A percentile compares a stretch with the other conserved stretches of the same genome.
Conservation (phyloP, 1,140 invertebrate genomes). For the Thereuonema tuberculata region DNA sequence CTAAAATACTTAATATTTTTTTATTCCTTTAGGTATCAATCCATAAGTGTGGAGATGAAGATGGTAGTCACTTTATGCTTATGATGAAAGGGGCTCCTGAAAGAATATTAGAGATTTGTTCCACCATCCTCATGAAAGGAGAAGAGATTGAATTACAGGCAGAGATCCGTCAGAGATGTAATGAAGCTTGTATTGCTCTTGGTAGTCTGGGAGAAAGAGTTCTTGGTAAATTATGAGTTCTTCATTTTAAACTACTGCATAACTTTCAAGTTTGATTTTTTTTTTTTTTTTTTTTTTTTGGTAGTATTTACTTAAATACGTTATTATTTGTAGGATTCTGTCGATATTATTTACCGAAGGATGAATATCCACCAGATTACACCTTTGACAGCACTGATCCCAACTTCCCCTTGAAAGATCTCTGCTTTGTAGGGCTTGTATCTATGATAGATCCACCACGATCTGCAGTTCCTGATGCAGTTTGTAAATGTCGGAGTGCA, state of each 20-base stretch:
- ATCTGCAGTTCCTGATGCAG: slow-evolving; percentile 24
- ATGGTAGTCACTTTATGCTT: slow-evolving; percentile 74
- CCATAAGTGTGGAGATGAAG: slow-evolving; percentile 88
- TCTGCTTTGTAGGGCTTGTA: slow-evolving; percentile 32
- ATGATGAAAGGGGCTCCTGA: slow-evolving; percentile 99
- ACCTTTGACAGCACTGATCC: slow-evolving; percentile 26
- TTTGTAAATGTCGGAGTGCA: slow-evolving; percentile 8
- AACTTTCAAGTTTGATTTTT: no score
- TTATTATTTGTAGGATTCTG: no score
- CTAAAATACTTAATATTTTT: no score
- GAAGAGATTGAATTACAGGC: slow-evolving; percentile 32
- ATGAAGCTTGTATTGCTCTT: slow-evolving; percentile 43
- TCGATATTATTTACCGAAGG: slow-evolving; percentile 21
- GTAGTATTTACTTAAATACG: no score
- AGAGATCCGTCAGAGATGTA: slow-evolving; percentile 36
- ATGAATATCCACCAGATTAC: slow-evolving; percentile 26
- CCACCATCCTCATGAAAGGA: slow-evolving; percentile 36
- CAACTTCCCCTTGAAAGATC: slow-evolving; percentile 28
- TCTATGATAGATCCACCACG: slow-evolving; percentile 33
- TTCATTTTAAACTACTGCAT: no score
- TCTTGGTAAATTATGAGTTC: no score
- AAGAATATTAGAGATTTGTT: slow-evolving; percentile 73
- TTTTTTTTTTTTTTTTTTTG: no score
- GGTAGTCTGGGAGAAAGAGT: slow-evolving; percentile 46
- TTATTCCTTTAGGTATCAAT: slow-evolving; percentile 84